Evolutionary conservation across 2,113 vertebrate species (phyloP).

Genomic region (Austrofundulus limnaeus): DNA sequence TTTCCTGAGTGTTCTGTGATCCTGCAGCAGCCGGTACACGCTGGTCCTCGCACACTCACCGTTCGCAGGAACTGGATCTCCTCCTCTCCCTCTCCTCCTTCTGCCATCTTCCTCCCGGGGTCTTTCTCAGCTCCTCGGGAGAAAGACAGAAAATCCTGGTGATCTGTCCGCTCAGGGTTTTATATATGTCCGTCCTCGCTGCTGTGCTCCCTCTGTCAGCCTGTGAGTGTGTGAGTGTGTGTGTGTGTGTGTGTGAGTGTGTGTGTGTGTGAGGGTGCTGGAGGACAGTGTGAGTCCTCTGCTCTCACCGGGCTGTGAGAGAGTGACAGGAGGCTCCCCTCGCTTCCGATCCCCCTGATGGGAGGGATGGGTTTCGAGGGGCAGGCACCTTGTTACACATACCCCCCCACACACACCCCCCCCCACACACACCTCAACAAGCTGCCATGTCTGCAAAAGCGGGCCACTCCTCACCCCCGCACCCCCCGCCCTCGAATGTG

Average conservation of each 20-base stretch:
- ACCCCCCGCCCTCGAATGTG: constrained; percentile 42
- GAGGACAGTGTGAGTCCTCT: constrained; percentile 79
- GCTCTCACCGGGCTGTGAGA: constrained; percentile 75
- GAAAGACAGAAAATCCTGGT: constrained; percentile 70
- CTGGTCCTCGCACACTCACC: constrained; percentile 73
- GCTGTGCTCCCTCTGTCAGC: constrained; percentile 27
- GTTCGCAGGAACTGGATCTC: constrained; percentile 93
- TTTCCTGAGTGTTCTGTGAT: neutral
- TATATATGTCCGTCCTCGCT: constrained; percentile 16
- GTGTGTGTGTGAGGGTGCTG: constrained; percentile 74
- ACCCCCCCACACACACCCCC: constrained; percentile 34
- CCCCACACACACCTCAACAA: constrained; percentile 41
- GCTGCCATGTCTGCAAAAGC: constrained; percentile 71
- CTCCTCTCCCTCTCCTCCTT: constrained; percentile 90
- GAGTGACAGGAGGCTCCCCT: constrained; percentile 70
- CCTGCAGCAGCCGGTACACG: constrained; percentile 23
- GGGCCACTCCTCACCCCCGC: constrained; percentile 61
- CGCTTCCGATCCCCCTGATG: constrained; percentile 33
- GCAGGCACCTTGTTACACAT: constrained; percentile 55
- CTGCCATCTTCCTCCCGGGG: constrained; percentile 84
- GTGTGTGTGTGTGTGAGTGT: no score
- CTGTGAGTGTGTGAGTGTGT: constrained; percentile 7
- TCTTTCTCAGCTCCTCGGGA: constrained; percentile 78
- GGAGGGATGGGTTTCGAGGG: constrained; percentile 26
- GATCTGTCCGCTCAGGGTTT: constrained; percentile 55